Percentiles rank a stretch among this genome's conserved stretches.
These are phyloP conservation scores for Aegotheles bennettii DNA, from an alignment of 2,113 vertebrate species.

Conservation along the genomic window DNA sequence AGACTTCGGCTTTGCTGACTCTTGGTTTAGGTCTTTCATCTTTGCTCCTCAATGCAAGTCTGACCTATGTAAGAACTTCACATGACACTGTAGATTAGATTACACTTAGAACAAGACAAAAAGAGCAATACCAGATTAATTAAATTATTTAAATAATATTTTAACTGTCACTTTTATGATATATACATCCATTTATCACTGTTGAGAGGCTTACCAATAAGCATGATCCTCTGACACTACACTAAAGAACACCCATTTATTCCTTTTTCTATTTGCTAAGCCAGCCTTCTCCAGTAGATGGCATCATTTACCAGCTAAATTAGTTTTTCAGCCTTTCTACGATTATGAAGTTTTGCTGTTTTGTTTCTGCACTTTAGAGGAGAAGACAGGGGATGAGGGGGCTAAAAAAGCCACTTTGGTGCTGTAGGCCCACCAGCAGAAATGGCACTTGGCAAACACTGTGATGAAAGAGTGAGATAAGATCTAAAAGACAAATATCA, in stretches of 20 bases:
- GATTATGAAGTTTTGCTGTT: not conserved
- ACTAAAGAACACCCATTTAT: not conserved
- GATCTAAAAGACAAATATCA: not conserved
- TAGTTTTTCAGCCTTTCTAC: not conserved
- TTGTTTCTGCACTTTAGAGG: not conserved
- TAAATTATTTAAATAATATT: not conserved
- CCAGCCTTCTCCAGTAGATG: slow-evolving; percentile 45
- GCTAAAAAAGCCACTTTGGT: not conserved
- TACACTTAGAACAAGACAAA: not conserved
- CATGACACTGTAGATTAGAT: not conserved
- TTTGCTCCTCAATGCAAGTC: not conserved
- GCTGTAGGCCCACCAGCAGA: not conserved
- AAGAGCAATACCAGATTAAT: not conserved
- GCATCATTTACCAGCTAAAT: not conserved
- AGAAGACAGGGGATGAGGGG: not conserved
- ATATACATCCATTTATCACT: not conserved
- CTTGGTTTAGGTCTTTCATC: not conserved
- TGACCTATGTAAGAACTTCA: not conserved
- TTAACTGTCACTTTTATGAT: not conserved
- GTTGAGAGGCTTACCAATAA: not conserved
- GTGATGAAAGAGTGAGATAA: not conserved
- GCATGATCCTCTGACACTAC: rapidly evolving
- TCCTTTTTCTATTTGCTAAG: not conserved
- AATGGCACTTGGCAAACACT: not conserved
- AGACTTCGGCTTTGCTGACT: not conserved